Conservation (phyloP, 2,888 invertebrate species). For the Stenodema calcarata region DNA sequence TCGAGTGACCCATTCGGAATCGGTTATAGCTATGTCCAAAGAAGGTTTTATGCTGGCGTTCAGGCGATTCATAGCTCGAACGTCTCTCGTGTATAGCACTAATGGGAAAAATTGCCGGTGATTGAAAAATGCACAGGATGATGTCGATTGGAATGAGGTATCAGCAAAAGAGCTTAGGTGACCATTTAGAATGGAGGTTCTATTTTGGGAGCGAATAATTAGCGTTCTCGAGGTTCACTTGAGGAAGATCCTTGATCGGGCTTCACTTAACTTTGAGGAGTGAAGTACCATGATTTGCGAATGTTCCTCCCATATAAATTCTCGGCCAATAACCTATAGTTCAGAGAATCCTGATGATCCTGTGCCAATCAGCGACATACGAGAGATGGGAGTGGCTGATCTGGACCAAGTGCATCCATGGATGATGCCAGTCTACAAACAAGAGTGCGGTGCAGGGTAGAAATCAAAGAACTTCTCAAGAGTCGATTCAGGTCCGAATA, state of each 20-base stretch:
- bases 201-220: background rate
- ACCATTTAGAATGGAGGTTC: background rate
- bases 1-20: conserved; percentile 58
- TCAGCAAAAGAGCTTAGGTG: background rate
- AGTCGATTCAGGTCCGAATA: too few relatives aligned
- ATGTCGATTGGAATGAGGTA: background rate
- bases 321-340: conserved; percentile 5
- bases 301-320: background rate
- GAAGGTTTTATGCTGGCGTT: conserved; percentile 59
- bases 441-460: too few relatives aligned
- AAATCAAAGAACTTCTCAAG: too few relatives aligned
- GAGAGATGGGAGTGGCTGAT: conserved; percentile 53
- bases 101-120: conserved; percentile 61
- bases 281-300: background rate
- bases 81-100: conserved; percentile 60
- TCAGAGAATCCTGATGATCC: conserved; percentile 52
- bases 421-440: too few relatives aligned
- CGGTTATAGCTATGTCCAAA: conserved; percentile 58
- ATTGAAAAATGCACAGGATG: background rate
- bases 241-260: background rate
- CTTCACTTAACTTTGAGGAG: background rate
- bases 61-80: conserved; percentile 59
- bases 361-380: conserved; percentile 56
- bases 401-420: conserved; percentile 46
- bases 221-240: background rate